Conservation (phyloP, 2,888 invertebrate genomes). For the Sminthurinus aureus region DNA sequence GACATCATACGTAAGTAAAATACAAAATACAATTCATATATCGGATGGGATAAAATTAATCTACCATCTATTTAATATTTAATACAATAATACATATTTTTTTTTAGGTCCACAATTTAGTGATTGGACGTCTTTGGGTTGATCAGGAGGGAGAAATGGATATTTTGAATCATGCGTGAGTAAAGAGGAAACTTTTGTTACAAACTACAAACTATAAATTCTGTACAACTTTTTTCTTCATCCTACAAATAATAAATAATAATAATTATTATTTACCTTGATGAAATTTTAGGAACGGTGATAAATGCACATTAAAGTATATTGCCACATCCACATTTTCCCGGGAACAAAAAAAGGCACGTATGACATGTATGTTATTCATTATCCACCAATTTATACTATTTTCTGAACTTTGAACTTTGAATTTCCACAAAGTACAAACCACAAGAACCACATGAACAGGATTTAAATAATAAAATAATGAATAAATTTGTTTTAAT, state of each 20-base stretch:
- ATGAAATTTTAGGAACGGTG: conserved; percentile 69
- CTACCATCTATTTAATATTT: too few relatives aligned
- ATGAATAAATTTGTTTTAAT: not conserved
- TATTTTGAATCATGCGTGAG: conserved; percentile 78
- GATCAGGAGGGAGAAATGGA: conserved; percentile 99
- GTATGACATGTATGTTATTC: not conserved
- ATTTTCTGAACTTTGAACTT: too few relatives aligned
- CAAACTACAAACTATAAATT: too few relatives aligned
- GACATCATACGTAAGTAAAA: conserved; percentile 96
- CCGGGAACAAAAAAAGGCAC: conserved; percentile 39
- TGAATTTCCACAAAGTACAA: too few relatives aligned
- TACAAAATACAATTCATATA: too few relatives aligned
- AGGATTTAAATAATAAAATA: too few relatives aligned
- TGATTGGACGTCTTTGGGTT: conserved; percentile 98
- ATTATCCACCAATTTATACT: not conserved
- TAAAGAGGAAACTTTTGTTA: conserved; percentile 61
- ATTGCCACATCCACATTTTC: conserved; percentile 69
- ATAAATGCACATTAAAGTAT: conserved; percentile 95
- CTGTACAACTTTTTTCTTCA: too few relatives aligned
- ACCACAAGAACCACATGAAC: too few relatives aligned
- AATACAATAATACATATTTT: too few relatives aligned
- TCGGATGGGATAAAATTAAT: too few relatives aligned
- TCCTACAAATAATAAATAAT: too few relatives aligned
- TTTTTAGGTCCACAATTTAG: conserved; percentile 99
- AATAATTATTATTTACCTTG: too few relatives aligned